phyloP scores from a whole-genome alignment of 2,113 vertebrate genomes.

The Apodemus sylvaticus region DNA sequence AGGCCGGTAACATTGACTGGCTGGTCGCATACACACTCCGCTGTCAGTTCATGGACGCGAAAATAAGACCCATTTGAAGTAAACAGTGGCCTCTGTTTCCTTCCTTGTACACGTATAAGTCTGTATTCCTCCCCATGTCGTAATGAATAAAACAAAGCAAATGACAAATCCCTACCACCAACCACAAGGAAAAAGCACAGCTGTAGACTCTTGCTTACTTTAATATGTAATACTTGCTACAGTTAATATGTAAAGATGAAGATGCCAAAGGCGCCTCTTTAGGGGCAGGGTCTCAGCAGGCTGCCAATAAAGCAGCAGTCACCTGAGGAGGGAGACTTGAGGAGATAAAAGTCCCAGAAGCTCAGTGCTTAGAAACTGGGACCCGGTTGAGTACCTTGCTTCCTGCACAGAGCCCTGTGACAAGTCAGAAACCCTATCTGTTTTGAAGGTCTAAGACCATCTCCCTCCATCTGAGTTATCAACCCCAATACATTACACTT shows the following conservation, averaged over 20 bases:
- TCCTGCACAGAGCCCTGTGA: not conserved
- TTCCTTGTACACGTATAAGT: not conserved
- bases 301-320: not conserved
- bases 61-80: not conserved
- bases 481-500: not conserved
- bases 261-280: fast-evolving
- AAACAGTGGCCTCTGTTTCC: not conserved
- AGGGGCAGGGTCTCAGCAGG: not conserved
- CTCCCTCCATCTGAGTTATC: not conserved
- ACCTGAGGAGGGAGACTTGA: not conserved
- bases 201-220: not conserved
- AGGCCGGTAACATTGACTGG: not conserved
- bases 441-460: too few relatives aligned
- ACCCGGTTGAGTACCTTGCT: too few relatives aligned
- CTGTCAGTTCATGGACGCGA: not conserved
- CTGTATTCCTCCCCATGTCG: not conserved
- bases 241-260: not conserved
- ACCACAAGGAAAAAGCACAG: not conserved
- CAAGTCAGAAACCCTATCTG: not conserved
- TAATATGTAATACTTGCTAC: not conserved
- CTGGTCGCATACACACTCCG: too few relatives aligned
- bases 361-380: not conserved
- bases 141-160: not conserved
- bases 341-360: not conserved
- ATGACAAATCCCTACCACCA: not conserved